A percentile compares a stretch with the other conserved stretches of the same genome.
Evolutionary conservation across 2,888 invertebrate species (phyloP).

Genomic region (Protonemura montana): DNA sequence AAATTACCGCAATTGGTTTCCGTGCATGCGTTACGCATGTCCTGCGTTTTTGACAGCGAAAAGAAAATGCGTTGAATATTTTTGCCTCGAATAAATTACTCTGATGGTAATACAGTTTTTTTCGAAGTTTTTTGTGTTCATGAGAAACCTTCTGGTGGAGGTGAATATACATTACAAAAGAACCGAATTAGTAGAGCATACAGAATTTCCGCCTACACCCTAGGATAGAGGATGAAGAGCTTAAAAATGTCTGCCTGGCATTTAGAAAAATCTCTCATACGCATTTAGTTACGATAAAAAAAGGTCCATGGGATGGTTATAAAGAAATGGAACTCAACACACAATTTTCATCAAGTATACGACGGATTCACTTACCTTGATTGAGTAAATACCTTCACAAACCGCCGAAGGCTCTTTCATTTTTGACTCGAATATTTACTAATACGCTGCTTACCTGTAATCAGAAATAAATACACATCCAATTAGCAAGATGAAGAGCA

Average conservation of each 20-base stretch:
- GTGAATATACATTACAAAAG: not conserved
- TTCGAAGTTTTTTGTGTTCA: too few species aligned
- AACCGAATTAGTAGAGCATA: not conserved
- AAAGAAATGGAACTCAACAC: not conserved
- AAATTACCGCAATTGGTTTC: not conserved
- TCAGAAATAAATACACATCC: not conserved
- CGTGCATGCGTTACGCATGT: not conserved
- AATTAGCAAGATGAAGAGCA: not conserved
- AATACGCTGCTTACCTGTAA: not conserved
- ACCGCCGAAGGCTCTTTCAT: not conserved
- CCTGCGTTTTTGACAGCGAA: not conserved
- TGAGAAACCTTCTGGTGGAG: not conserved
- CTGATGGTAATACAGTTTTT: not conserved
- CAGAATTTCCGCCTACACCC: too few species aligned
- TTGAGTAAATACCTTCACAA: not conserved
- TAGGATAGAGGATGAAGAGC: too few species aligned
- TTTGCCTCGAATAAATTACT: not conserved
- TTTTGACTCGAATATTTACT: not conserved
- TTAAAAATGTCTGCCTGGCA: not conserved
- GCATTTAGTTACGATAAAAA: not conserved
- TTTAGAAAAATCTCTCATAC: not conserved
- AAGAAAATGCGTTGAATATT: not conserved
- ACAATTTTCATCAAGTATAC: not conserved
- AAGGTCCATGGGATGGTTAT: not conserved
- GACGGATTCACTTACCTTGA: not conserved